These are phyloP conservation scores for Oligia latruncula DNA, from an alignment of 2,888 invertebrate species.

Conservation along the genomic window DNA sequence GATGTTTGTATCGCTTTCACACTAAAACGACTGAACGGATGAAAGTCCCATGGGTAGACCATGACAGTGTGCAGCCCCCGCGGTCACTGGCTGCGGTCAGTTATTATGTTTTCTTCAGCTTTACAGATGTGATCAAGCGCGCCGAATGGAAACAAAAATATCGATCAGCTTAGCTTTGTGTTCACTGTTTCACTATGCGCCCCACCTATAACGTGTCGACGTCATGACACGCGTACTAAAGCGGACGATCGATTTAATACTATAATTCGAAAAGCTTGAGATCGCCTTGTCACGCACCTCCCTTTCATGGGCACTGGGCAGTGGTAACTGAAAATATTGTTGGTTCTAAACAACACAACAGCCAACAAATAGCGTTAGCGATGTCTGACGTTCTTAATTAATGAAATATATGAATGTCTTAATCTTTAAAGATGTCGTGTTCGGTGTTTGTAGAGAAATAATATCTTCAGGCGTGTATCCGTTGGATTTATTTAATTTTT, in stretches of 20 bases:
- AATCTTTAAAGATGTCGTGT: background rate
- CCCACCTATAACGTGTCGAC: background rate
- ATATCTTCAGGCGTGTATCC: background rate
- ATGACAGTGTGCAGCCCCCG: background rate
- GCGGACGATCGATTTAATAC: conserved; percentile 18
- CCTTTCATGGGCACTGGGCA: background rate
- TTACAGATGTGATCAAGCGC: background rate
- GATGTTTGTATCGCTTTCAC: background rate
- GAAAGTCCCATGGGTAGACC: background rate
- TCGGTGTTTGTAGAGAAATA: background rate
- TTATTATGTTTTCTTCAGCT: background rate
- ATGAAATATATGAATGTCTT: background rate
- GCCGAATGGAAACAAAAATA: background rate
- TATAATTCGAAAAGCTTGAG: background rate
- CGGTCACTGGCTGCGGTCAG: background rate
- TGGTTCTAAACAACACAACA: background rate
- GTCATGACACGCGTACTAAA: background rate
- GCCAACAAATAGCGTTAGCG: background rate
- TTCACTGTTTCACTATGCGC: background rate
- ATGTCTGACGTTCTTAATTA: background rate
- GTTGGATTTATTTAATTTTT: background rate
- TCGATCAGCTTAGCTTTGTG: conserved; percentile 2
- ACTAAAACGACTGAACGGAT: background rate
- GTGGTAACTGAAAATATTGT: background rate
- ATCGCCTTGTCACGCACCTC: background rate